phyloP scores from a whole-genome alignment of 2,888 invertebrate species.

The Leucophora obtusa region DNA sequence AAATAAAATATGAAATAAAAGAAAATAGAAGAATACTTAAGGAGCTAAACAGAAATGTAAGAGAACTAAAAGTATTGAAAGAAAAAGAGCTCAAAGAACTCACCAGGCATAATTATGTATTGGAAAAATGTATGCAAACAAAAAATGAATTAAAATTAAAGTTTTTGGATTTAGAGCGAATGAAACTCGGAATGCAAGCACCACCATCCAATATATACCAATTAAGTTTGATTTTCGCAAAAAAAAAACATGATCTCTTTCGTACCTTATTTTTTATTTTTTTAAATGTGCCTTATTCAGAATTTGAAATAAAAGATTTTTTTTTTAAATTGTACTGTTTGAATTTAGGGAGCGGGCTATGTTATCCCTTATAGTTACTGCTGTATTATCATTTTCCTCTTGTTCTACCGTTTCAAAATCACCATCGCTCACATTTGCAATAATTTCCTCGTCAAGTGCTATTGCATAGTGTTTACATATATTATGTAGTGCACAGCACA shows the following conservation, averaged over 20 bases:
- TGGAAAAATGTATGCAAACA: conserved; percentile 14
- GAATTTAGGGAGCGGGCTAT: too few species aligned
- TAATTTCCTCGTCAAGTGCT: neutral
- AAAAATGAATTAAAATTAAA: too few species aligned
- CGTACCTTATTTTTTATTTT: too few species aligned
- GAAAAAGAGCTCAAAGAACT: conserved; percentile 1
- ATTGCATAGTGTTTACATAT: conserved; percentile 8
- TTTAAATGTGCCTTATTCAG: neutral
- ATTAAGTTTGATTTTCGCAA: neutral
- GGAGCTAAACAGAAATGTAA: conserved; percentile 3
- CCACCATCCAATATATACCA: neutral
- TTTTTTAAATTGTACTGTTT: too few species aligned
- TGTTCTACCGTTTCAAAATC: neutral
- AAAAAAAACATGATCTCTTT: too few species aligned
- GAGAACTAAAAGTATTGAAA: conserved; percentile 5
- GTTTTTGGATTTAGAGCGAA: conserved; percentile 14
- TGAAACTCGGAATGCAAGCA: conserved; percentile 8
- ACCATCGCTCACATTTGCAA: conserved; percentile 2
- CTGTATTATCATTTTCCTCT: neutral
- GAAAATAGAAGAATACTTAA: conserved; percentile 15
- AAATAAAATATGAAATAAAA: too few species aligned
- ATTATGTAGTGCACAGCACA: conserved; percentile 2
- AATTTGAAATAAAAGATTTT: neutral
- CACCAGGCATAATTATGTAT: conserved; percentile 5
- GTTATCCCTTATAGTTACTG: neutral